phyloP scores from a whole-genome alignment of 2,113 vertebrate genomes.

The Ochotona princeps region DNA sequence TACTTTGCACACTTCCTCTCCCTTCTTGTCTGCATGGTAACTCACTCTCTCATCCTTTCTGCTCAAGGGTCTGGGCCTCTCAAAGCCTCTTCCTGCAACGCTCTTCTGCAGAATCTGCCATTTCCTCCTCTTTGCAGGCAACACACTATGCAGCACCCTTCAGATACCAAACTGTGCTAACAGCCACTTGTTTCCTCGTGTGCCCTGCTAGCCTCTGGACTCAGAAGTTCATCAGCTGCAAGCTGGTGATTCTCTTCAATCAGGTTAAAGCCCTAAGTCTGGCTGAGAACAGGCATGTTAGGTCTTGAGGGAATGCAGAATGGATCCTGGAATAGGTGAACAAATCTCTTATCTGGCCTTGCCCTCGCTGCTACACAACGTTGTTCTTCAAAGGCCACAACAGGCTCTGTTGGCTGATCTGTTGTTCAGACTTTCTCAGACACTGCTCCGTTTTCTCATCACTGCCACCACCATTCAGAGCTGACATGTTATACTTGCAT shows the following conservation, averaged over 20 bases:
- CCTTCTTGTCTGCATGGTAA: not conserved
- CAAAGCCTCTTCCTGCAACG: constrained; percentile 1
- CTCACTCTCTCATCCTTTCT: not conserved
- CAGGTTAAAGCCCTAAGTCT: not conserved
- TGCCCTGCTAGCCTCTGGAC: not conserved
- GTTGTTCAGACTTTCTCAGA: not conserved
- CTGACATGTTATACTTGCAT: not conserved
- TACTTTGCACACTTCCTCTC: not conserved
- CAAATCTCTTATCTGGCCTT: not conserved
- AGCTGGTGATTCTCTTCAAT: not conserved
- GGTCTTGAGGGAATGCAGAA: not conserved
- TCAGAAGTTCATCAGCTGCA: not conserved
- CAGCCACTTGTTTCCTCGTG: not conserved
- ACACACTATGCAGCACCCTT: not conserved
- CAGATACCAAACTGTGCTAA: not conserved
- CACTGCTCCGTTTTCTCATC: accelerated
- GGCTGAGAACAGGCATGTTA: not conserved
- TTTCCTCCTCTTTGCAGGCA: not conserved
- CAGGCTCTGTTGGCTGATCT: not conserved
- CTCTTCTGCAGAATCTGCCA: not conserved
- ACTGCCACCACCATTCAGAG: not conserved
- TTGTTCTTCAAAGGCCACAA: not conserved
- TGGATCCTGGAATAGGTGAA: not conserved
- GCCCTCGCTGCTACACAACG: not conserved
- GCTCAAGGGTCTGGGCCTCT: constrained; percentile 5